Percentiles rank a stretch among this genome's conserved stretches.
These are phyloP conservation scores for Pteropus rufus DNA, from an alignment of 2,797 vertebrate species.

Conservation along the genomic window DNA sequence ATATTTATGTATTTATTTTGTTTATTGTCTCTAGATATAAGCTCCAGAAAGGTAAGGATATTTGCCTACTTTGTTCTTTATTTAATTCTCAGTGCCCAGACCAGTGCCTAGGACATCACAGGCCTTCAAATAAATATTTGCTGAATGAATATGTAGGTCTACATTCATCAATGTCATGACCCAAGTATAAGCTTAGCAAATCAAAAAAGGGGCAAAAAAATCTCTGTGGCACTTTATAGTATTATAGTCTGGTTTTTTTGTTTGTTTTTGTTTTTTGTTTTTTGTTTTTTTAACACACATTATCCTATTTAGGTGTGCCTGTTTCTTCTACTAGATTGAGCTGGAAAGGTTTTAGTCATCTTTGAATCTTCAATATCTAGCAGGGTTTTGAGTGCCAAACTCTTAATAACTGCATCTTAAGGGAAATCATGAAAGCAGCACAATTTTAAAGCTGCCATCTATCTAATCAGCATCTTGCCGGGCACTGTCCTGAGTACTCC, in stretches of 20 bases:
- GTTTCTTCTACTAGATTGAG: neutral
- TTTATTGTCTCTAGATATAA: neutral
- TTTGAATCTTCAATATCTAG: neutral
- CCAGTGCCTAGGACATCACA: neutral
- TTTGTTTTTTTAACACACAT: neutral
- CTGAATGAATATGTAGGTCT: neutral
- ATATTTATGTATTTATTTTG: neutral
- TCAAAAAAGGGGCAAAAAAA: neutral
- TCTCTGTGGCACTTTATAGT: neutral
- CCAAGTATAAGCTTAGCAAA: neutral
- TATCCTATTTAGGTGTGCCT: neutral
- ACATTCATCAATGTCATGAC: neutral
- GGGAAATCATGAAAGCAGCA: neutral
- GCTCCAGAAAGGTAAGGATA: neutral
- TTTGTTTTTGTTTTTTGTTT: too few relatives aligned
- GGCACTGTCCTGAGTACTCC: neutral
- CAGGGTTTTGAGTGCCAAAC: neutral
- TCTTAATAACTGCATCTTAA: neutral
- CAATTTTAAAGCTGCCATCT: neutral
- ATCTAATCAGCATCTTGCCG: neutral
- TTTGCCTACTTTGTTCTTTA: neutral
- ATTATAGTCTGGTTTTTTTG: too few relatives aligned
- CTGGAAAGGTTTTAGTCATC: neutral
- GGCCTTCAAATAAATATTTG: neutral
- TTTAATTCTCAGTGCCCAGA: neutral